phyloP scores from a whole-genome alignment of 2,113 vertebrate genomes.

The Cyanoramphus novaezelandiae region DNA sequence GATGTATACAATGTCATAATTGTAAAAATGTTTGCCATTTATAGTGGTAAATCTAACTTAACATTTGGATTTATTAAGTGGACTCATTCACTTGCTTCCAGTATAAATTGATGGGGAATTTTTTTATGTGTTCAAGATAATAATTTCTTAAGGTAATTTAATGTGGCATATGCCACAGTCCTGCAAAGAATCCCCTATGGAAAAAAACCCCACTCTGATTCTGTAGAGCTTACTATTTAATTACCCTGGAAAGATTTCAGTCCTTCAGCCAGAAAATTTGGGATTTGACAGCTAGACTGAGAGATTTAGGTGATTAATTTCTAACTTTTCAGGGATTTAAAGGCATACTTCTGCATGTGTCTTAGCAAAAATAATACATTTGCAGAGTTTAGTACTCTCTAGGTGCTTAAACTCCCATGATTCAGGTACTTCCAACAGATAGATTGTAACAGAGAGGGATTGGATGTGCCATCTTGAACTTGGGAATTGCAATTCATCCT shows the following conservation, averaged over 20 bases:
- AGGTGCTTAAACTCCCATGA: neutral
- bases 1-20: neutral
- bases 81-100: neutral
- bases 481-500: neutral
- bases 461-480: neutral
- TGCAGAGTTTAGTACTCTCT: neutral
- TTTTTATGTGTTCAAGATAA: neutral
- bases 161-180: neutral
- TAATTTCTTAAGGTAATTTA: neutral
- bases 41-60: neutral
- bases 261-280: neutral
- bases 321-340: neutral
- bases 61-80: neutral
- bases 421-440: neutral
- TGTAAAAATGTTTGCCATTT: neutral
- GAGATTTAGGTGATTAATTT: neutral
- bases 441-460: neutral
- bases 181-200: neutral
- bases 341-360: neutral
- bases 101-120: neutral
- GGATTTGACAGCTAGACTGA: neutral
- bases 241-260: neutral
- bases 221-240: neutral
- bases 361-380: neutral
- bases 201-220: fast-evolving